phyloP scores from a whole-genome alignment of 2,888 invertebrate species.

The Cyclophora albipunctata region DNA sequence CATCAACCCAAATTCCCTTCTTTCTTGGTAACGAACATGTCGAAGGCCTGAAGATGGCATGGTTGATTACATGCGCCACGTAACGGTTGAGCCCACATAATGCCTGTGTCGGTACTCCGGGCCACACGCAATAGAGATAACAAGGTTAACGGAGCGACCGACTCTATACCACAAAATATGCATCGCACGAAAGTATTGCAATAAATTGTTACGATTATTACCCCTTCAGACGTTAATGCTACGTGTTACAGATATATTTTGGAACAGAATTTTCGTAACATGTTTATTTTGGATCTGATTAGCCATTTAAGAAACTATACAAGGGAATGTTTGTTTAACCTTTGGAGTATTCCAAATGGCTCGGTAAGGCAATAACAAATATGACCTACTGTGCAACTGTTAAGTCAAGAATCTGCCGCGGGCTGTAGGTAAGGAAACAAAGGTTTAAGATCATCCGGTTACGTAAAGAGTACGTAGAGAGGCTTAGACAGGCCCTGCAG shows the following conservation, averaged over 20 bases:
- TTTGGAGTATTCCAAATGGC: too few species aligned
- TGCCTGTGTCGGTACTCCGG: conserved; percentile 20
- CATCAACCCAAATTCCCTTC: neutral
- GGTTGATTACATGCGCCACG: conserved; percentile 40
- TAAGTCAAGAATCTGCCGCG: conserved; percentile 13
- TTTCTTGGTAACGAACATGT: neutral
- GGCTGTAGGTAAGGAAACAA: conserved; percentile 25
- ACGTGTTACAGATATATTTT: conserved; percentile 4
- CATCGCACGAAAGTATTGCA: conserved; percentile 1
- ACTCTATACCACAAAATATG: conserved; percentile 22
- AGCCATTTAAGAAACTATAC: too few species aligned
- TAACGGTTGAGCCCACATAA: conserved; percentile 42
- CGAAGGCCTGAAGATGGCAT: conserved; percentile 19
- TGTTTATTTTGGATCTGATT: too few species aligned
- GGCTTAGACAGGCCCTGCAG: conserved; percentile 26
- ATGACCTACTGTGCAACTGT: too few species aligned
- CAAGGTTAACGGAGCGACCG: conserved; percentile 53
- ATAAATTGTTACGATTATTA: conserved; percentile 13
- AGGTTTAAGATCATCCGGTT: conserved; percentile 15
- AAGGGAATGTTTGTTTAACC: too few species aligned
- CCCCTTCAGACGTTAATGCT: conserved; percentile 1
- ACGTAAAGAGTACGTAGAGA: conserved; percentile 11
- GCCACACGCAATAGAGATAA: conserved; percentile 48
- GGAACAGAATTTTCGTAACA: neutral
- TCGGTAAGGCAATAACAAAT: too few species aligned